phyloP scores from a whole-genome alignment of 1,140 invertebrate genomes.

The Sitophilus oryzae region DNA sequence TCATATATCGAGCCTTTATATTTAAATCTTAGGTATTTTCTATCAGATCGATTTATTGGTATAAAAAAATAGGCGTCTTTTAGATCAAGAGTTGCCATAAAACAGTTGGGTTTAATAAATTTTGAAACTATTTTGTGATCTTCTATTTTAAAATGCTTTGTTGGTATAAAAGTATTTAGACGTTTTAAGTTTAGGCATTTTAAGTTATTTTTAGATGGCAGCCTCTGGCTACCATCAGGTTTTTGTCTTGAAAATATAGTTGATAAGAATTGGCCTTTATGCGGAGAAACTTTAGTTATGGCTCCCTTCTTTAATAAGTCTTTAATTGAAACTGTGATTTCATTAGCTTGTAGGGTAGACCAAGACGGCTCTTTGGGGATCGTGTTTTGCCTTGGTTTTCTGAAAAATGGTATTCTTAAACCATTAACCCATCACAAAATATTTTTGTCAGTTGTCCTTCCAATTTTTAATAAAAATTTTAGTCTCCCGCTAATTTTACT shows the following conservation, averaged over 20 bases:
- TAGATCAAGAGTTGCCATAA: constrained; percentile 30
- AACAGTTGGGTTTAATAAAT: constrained; percentile 25
- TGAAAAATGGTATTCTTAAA: too few species aligned
- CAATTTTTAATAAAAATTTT: too few species aligned
- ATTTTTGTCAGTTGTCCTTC: too few species aligned
- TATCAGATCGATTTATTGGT: not conserved
- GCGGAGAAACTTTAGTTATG: not conserved
- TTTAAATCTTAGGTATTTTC: constrained; percentile 28
- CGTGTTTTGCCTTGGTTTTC: too few species aligned
- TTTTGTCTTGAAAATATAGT: constrained; percentile 30
- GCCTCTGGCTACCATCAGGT: constrained; percentile 27
- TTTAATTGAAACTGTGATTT: not conserved
- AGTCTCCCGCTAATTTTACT: too few species aligned
- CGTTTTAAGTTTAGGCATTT: constrained; percentile 34
- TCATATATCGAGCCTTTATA: constrained; percentile 28
- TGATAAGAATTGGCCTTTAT: constrained; percentile 29
- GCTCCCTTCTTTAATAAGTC: not conserved
- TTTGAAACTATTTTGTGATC: constrained; percentile 3
- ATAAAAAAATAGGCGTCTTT: constrained; percentile 36
- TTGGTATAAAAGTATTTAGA: constrained; percentile 31
- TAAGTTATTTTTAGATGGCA: too few species aligned
- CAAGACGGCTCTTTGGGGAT: too few species aligned
- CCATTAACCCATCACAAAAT: too few species aligned
- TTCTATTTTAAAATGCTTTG: constrained; percentile 28
- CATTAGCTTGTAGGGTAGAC: not conserved